These are phyloP conservation scores for Sanderia malayensis DNA, from an alignment of 30 jellyfish, hydroid and myxozoan species.

Conservation along the genomic window DNA sequence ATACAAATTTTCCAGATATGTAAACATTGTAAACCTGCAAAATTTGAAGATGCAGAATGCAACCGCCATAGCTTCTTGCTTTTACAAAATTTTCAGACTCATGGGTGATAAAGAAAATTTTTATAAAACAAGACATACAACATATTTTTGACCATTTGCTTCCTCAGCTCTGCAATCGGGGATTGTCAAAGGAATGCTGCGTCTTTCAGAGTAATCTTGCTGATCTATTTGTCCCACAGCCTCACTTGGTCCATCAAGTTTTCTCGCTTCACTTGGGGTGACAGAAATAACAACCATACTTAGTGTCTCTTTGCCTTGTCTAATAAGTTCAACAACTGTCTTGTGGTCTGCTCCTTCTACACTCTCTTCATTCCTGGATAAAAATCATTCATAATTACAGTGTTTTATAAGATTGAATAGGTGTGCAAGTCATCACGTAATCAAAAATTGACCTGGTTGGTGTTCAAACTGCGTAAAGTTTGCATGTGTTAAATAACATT, in stretches of 20 bases:
- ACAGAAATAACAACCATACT: conserved; percentile 83
- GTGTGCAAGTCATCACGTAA: too few relatives aligned
- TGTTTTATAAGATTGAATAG: too few relatives aligned
- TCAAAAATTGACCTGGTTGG: too few relatives aligned
- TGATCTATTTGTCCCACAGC: conserved; percentile 59
- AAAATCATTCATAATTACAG: too few relatives aligned
- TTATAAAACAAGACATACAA: conserved; percentile 53
- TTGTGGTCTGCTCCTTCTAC: conserved; percentile 98
- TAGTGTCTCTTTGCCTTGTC: conserved; percentile 83
- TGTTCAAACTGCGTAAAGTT: too few relatives aligned
- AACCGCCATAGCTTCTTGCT: too few relatives aligned
- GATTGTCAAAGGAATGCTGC: conserved; percentile 82
- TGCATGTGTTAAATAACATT: too few relatives aligned
- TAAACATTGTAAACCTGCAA: conserved; percentile 83
- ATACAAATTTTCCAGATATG: conserved; percentile 72
- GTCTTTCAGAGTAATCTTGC: conserved; percentile 76
- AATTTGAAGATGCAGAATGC: too few relatives aligned
- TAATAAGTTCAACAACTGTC: conserved; percentile 90
- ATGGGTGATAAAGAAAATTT: not conserved
- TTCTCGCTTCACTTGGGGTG: conserved; percentile 98
- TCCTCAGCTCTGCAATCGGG: conserved; percentile 89
- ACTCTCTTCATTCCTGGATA: conserved; percentile 58
- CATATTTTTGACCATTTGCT: conserved; percentile 85
- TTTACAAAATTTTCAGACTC: too few relatives aligned
- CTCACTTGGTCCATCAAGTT: conserved; percentile 91